phyloP scores from a whole-genome alignment of 2,888 invertebrate genomes.

The Ecliptopera silaceata region DNA sequence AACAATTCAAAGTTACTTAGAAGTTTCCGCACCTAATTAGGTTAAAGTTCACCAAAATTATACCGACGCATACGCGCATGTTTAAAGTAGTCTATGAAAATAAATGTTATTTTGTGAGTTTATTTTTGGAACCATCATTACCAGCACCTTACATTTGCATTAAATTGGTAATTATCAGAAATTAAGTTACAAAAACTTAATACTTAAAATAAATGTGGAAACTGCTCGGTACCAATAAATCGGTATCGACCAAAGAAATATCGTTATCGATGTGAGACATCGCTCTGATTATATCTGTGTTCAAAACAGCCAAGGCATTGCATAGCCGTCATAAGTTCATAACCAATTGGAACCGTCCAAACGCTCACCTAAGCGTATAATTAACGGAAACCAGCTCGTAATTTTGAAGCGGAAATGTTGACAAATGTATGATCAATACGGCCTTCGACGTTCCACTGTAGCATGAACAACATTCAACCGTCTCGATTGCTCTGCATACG shows the following conservation, averaged over 20 bases:
- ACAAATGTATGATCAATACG: slow-evolving; percentile 3
- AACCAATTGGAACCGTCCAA: background rate
- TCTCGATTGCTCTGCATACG: slow-evolving; percentile 10
- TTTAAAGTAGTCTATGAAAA: background rate
- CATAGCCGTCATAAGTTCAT: background rate
- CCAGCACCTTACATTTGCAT: no score
- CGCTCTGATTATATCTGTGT: no score
- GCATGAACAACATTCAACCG: slow-evolving; percentile 13
- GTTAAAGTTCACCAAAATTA: background rate
- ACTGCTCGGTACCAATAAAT: no score
- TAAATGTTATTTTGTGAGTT: no score
- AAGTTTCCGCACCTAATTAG: slow-evolving; percentile 12
- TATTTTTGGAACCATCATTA: no score
- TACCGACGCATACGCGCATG: background rate
- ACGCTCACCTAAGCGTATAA: background rate
- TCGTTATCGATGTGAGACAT: no score
- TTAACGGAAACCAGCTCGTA: background rate
- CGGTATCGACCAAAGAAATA: no score
- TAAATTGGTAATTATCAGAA: no score
- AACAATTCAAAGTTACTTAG: slow-evolving; percentile 35
- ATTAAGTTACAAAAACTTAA: no score
- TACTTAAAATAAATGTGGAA: no score
- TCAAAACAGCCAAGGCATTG: no score
- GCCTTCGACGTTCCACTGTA: slow-evolving; percentile 1
- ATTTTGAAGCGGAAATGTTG: background rate